Percentiles rank a stretch among this genome's conserved stretches.
Evolutionary conservation across 2,113 vertebrate species (phyloP).

Genomic region (Rousettus leschenaultii): DNA sequence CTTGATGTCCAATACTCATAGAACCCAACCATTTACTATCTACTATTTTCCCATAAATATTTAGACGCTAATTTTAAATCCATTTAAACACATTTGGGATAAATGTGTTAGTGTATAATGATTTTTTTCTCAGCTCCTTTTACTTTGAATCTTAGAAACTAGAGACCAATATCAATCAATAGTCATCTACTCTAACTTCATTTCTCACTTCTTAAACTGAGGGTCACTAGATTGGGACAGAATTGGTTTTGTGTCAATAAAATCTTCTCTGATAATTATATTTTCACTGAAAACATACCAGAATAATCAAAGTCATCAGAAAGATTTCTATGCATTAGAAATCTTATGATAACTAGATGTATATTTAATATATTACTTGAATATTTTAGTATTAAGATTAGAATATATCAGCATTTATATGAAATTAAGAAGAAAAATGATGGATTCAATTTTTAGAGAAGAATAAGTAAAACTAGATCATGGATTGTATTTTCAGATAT

Average conservation of each 20-base stretch:
- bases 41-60: slow-evolving; percentile 58
- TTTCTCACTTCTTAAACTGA: slow-evolving; percentile 61
- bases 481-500: slow-evolving; percentile 7
- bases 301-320: slow-evolving; percentile 12
- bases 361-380: neutral
- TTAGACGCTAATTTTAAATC: slow-evolving; percentile 65
- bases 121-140: slow-evolving; percentile 52
- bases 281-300: slow-evolving; percentile 33
- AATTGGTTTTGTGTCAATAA: slow-evolving; percentile 53
- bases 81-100: slow-evolving; percentile 57
- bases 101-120: slow-evolving; percentile 30
- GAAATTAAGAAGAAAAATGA: neutral
- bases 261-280: slow-evolving; percentile 40
- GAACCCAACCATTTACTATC: slow-evolving; percentile 17
- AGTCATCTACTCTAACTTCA: slow-evolving; percentile 69
- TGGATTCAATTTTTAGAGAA: neutral
- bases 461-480: neutral
- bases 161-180: slow-evolving; percentile 65
- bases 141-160: slow-evolving; percentile 44
- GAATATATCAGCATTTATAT: neutral
- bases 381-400: neutral
- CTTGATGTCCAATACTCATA: slow-evolving; percentile 53
- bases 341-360: neutral
- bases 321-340: neutral
- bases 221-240: neutral